Percentiles rank a stretch among this genome's conserved stretches.
These are phyloP conservation scores for Tetanocera ferruginea DNA, from an alignment of 2,888 invertebrate genomes.

Conservation along the genomic window DNA sequence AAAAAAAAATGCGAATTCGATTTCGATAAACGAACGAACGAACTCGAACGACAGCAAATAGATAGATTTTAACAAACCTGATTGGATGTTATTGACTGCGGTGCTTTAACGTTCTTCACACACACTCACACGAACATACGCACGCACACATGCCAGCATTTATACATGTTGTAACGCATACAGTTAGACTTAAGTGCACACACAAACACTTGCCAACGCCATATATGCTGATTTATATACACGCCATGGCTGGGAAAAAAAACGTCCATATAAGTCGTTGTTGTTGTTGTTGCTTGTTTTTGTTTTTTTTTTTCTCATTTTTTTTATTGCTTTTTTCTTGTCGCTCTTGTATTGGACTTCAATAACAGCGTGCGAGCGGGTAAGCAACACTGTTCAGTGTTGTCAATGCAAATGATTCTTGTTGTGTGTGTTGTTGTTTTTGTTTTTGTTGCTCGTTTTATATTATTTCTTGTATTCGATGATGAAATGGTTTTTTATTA, in stretches of 20 bases:
- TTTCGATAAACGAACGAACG: conserved; percentile 40
- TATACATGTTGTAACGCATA: not conserved
- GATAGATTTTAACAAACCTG: conserved; percentile 70
- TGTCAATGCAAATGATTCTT: conserved; percentile 20
- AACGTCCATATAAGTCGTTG: conserved; percentile 19
- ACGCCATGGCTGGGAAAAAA: not conserved
- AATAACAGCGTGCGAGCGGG: conserved; percentile 5
- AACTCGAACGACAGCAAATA: conserved; percentile 52
- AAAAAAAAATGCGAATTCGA: conserved; percentile 34
- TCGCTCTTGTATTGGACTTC: not conserved
- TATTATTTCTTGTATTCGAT: not conserved
- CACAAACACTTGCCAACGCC: not conserved
- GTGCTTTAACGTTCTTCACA: conserved; percentile 50
- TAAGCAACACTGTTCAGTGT: conserved; percentile 9
- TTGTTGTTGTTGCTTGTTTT: not conserved
- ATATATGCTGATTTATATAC: conserved; percentile 28
- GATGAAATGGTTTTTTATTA: not conserved
- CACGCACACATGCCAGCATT: not conserved
- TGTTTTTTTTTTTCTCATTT: not conserved
- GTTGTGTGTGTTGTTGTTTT: not conserved
- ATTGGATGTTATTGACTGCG: conserved; percentile 70
- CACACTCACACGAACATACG: conserved; percentile 34
- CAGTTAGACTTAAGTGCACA: not conserved
- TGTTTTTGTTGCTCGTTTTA: not conserved
- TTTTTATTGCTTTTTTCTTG: not conserved